These are phyloP conservation scores for Periplaneta americana DNA, from an alignment of 1,140 invertebrate genomes.

Conservation along the genomic window DNA sequence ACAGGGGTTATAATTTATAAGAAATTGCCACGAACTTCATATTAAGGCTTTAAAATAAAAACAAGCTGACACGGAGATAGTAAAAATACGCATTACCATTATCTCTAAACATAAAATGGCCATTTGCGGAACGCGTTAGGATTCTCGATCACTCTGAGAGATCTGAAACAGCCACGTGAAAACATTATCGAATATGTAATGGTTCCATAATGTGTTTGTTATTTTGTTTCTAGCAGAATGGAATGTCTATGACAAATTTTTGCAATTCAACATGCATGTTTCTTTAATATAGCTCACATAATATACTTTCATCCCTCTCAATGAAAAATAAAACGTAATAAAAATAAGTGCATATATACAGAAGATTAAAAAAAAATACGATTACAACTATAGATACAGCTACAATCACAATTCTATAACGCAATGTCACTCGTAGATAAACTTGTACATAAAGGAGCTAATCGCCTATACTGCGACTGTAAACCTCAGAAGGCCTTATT, in stretches of 20 bases:
- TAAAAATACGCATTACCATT: neutral
- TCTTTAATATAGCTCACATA: neutral
- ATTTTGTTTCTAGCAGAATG: neutral
- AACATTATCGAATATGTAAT: neutral
- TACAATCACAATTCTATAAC: too few species aligned
- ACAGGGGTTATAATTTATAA: neutral
- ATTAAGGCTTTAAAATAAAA: neutral
- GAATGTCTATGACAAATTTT: neutral
- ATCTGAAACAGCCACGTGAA: neutral
- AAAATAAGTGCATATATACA: too few species aligned
- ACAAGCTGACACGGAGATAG: neutral
- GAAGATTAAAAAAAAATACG: too few species aligned
- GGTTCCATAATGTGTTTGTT: neutral
- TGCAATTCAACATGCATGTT: neutral
- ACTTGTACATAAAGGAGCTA: too few species aligned
- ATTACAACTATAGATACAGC: too few species aligned
- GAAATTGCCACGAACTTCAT: neutral
- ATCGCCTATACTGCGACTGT: too few species aligned
- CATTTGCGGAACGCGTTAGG: neutral
- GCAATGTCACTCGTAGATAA: too few species aligned
- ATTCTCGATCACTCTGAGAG: neutral
- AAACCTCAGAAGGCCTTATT: too few species aligned
- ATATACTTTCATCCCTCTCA: neutral
- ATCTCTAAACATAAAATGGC: neutral
- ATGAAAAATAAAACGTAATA: neutral